Base-by-base conservation (phyloP, 92 coral and sea anemone species). In the Porites evermanni region DNA sequence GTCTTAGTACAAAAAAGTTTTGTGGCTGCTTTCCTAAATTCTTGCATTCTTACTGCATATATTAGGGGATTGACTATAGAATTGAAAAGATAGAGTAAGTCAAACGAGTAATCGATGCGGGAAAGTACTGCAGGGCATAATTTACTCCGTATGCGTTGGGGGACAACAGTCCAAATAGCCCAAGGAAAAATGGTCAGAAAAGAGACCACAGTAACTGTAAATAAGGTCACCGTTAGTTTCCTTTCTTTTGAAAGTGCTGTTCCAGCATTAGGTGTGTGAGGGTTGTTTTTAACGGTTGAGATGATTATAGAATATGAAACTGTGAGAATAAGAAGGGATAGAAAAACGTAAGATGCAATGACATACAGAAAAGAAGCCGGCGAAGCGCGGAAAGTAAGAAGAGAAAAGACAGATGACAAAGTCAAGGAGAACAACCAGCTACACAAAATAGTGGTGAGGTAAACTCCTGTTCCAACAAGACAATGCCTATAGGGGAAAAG, bases 41-140 rank as follows among this genome's bases (percentile, higher is more conserved):
- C 65, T 29, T 29, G 65, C 80, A 59, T 75, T 54, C 80, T 60
- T 54, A 75, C 26, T 54, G 75, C 92, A 74, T 80, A 85, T 65
- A 90, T 63, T 50, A 90, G 78, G 18, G 84, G 53, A 38, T 79
- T 44, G 50, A 83, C 83, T 20, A 87, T 38, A 69, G 67, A 75
- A 20, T 58, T 75, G 1, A 67, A 50, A 6, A 24, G 20, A 53
- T 8, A 56, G 0, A 75, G 6, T 29, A 5, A 8, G 8, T 1
- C 21, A 21, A 58, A 1, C 7, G 65, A 8, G 1, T 26, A 1
- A 16, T 6, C 1, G 12, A 75, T 12, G 12, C 54, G 6, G 19
- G 0, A 13, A 0, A 12, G 2, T 7, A 0, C 2, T 2, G 12
- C 19, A 2, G 20, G 1, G 6, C 6, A 3, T 16, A 29, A 14